phyloP scores from a whole-genome alignment of 2,888 invertebrate species.

The Lamellibrachia columna region DNA sequence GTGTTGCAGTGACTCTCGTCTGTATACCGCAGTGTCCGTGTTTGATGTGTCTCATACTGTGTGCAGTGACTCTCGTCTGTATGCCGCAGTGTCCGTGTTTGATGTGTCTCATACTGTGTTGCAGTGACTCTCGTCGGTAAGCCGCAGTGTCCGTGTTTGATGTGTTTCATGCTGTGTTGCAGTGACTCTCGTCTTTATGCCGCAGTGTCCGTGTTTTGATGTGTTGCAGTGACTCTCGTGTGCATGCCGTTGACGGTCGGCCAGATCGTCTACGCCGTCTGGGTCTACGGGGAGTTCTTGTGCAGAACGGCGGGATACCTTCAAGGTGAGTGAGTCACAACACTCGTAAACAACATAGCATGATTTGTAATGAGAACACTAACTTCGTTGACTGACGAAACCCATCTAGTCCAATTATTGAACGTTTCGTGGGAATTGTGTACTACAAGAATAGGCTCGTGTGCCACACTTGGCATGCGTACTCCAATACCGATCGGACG shows the following conservation, averaged over 20 bases:
- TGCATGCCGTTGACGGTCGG: constrained; percentile 56
- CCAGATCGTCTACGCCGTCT: constrained; percentile 50
- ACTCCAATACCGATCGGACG: too few relatives aligned
- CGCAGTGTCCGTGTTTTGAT: constrained; percentile 26
- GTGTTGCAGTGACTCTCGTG: constrained; percentile 46
- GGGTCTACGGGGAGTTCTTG: constrained; percentile 55
- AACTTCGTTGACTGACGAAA: not conserved
- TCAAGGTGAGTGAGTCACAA: constrained; percentile 47
- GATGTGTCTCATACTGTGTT: not conserved
- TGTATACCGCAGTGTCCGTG: too few relatives aligned
- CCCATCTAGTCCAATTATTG: too few relatives aligned
- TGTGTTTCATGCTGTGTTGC: constrained; percentile 35
- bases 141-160: too few relatives aligned
- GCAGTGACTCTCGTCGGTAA: too few relatives aligned
- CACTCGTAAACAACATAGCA: not conserved
- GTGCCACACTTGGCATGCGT: too few relatives aligned
- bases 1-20: too few relatives aligned
- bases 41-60: not conserved
- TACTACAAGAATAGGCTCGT: too few relatives aligned
- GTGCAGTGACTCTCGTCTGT: constrained; percentile 51
- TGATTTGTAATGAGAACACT: not conserved
- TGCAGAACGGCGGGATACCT: constrained; percentile 53
- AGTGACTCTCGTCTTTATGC: constrained; percentile 51
- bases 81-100: constrained; percentile 42
- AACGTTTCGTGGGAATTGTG: too few relatives aligned